A percentile compares a stretch with the other conserved stretches of the same genome.
phyloP scores from a whole-genome alignment of 2,888 invertebrate species.

The Ethmia dodecea region DNA sequence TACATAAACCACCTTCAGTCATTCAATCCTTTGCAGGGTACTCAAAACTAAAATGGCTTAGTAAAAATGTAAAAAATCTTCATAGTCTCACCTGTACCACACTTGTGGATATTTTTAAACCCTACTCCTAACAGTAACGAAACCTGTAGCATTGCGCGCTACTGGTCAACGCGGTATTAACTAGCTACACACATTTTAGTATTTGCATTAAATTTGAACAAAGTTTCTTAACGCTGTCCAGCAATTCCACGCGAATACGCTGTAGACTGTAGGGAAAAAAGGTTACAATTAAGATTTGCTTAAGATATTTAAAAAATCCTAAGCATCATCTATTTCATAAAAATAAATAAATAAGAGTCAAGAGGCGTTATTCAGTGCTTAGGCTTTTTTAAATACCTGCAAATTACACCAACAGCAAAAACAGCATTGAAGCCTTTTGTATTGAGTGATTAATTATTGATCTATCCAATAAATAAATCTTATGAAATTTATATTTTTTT shows the following conservation, averaged over 20 bases:
- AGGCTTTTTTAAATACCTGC: constrained; percentile 66
- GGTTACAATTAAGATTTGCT: constrained; percentile 69
- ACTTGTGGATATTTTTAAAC: constrained; percentile 58
- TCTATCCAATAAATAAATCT: no score
- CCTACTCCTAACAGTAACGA: constrained; percentile 74
- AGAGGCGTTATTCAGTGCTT: constrained; percentile 45
- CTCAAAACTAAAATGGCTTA: constrained; percentile 54
- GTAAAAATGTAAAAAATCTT: constrained; percentile 68
- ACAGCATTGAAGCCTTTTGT: neutral
- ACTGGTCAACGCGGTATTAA: constrained; percentile 72
- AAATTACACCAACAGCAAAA: constrained; percentile 46
- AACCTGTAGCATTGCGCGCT: constrained; percentile 79
- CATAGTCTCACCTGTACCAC: constrained; percentile 75
- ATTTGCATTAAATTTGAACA: constrained; percentile 62
- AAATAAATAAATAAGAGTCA: constrained; percentile 3
- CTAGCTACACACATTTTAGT: constrained; percentile 73
- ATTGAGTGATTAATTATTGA: no score
- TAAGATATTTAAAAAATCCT: constrained; percentile 60
- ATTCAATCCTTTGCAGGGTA: constrained; percentile 27
- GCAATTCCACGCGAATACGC: constrained; percentile 68
- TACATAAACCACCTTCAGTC: constrained; percentile 31
- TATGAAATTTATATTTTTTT: no score
- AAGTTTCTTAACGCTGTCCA: constrained; percentile 67
- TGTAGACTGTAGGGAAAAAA: constrained; percentile 79
- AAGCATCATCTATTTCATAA: constrained; percentile 41